Conservation (phyloP, 2,888 invertebrate species). For the Idaea dimidiata region DNA sequence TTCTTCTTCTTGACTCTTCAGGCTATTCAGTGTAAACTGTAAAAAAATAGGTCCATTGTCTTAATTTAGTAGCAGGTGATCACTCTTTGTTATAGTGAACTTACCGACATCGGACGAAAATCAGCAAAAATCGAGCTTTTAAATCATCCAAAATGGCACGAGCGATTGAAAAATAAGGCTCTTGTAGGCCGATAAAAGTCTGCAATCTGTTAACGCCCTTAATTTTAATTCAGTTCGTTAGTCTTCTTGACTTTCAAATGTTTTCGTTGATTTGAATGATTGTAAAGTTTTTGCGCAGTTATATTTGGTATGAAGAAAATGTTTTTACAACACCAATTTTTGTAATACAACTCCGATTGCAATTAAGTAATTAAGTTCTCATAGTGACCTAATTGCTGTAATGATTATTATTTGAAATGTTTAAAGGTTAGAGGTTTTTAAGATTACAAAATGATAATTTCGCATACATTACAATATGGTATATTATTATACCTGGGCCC, state of each 20-base stretch:
- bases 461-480: not conserved
- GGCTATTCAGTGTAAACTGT: too few relatives aligned
- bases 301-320: not conserved
- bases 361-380: constrained; percentile 1
- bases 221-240: constrained; percentile 1
- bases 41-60: too few relatives aligned
- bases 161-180: too few relatives aligned
- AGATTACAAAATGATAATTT: not conserved
- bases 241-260: not conserved
- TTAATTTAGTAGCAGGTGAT: too few relatives aligned
- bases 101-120: too few relatives aligned
- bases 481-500: too few relatives aligned
- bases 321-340: constrained; percentile 1
- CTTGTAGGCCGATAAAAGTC: not conserved
- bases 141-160: too few relatives aligned
- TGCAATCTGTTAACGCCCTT: not conserved
- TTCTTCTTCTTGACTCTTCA: too few relatives aligned
- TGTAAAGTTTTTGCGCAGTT: not conserved
- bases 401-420: not conserved
- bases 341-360: not conserved
- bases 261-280: not conserved
- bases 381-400: not conserved
- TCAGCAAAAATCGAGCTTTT: too few relatives aligned
- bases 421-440: not conserved
- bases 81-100: too few relatives aligned